Percentiles rank a stretch among this genome's conserved stretches.
Conservation (phyloP, 2,888 invertebrate genomes). For the Dicyrtomina minuta region DNA sequence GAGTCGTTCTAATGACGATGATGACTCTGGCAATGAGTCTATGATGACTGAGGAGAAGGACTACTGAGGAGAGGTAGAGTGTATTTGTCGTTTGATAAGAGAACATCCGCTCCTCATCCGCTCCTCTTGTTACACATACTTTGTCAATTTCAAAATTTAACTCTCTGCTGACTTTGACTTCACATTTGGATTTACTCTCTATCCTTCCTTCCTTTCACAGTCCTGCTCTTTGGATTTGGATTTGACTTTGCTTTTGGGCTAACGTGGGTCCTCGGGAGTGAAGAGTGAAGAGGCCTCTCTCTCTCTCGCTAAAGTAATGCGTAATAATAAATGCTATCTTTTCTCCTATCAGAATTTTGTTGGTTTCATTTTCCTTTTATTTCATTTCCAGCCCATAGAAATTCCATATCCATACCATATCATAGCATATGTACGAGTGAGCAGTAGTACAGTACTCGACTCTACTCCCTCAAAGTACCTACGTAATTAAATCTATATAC, state of each 20-base stretch:
- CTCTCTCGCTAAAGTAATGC: no score
- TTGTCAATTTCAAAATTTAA: slow-evolving; percentile 12
- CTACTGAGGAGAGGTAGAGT: slow-evolving; percentile 1
- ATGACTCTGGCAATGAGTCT: slow-evolving; percentile 11
- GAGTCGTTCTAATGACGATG: slow-evolving; percentile 5
- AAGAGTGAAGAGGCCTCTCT: background rate
- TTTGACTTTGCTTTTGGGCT: no score
- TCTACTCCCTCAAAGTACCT: no score
- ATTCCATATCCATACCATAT: no score
- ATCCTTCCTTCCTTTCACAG: no score
- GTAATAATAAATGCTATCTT: background rate
- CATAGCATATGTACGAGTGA: no score
- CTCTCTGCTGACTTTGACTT: background rate
- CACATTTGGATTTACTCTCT: no score
- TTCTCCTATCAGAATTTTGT: background rate
- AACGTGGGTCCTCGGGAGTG: background rate
- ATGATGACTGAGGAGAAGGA: slow-evolving; percentile 14
- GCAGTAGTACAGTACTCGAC: no score
- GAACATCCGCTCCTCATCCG: slow-evolving; percentile 29
- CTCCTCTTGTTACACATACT: background rate
- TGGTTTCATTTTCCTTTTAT: background rate
- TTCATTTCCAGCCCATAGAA: slow-evolving; percentile 3
- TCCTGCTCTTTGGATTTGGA: no score
- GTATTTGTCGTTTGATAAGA: slow-evolving; percentile 31
- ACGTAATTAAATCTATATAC: no score